Base-by-base conservation (phyloP, 1,140 invertebrate species). In the Varroa destructor region DNA sequence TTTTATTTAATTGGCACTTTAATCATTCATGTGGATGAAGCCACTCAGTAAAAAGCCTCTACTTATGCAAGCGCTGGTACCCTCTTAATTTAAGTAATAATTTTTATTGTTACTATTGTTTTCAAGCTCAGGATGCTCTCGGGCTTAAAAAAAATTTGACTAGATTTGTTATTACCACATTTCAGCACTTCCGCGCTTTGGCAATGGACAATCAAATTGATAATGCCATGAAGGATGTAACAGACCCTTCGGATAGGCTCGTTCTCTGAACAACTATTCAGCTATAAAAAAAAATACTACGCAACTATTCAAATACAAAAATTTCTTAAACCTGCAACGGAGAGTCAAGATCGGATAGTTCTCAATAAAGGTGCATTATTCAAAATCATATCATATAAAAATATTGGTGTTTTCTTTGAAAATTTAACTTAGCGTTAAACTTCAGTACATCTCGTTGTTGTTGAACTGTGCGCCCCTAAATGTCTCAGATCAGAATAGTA, bases 131-230 rank as follows among this genome's bases (percentile, higher is more conserved):
- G 25, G 25, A 25, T 25, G 25, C 25, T 25, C 25, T 25, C 25
- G 25, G 25, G 25, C 25, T 25, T 67, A 72, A 37, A 74, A 46
- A 43, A 36, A 25, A 56, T 46, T 43, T 40, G 5, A 25, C 40
- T 51, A 14, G 8, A 67, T 64, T 25, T 55, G 4, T 55, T 40
- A 25, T 55, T 4, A 36, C 25, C n/a, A 40, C 55, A 64, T 46
- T 71, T 4, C 61, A 75, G 72, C 74, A 74, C 72, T 74, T 74
- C 67, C 64, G 70, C 40, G 71, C 74, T 54, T 54, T 75, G 14
- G 73, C 71, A 25, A 71, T 76, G 73, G 71, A 72, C 40, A 74
- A 74, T 55, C 64, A 71, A 56, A 67, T 72, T 55, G 73, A 70
- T 6, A 67, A 73, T 61, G 61, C 61, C 46, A 1, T 67, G 61